Evolutionary conservation across 2,113 vertebrate genomes (phyloP), one percentile per base, ranked within the genome.

Genomic region (Aramus guarauna): DNA sequence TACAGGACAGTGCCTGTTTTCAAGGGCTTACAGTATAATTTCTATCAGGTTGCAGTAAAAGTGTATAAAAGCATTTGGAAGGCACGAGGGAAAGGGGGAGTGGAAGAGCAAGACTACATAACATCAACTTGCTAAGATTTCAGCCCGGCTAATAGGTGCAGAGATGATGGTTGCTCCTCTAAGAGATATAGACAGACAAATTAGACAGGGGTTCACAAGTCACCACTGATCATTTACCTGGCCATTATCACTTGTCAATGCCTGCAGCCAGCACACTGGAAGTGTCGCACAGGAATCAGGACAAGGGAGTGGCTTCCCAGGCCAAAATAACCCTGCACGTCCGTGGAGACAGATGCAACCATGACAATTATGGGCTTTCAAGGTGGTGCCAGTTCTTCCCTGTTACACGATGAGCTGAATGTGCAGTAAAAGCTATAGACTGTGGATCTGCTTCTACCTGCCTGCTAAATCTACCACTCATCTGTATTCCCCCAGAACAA

Each of bases 101-200:
- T 5, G 39, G 45, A 56, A 34, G 20, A 60, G 27, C 27, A 69
- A 48, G 45, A 30, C 39, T 39, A 60, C 5, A 3, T 29, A 67
- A 41, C 20, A 37, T 27, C 14, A 64, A 4, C 37, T 32, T 66
- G 67, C 30, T 48, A 56, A 53, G 73, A 72, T 43, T 89, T 80
- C 85, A 86, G 67, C 36, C 11, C 0, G 0, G 41, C 34, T 92
- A 75, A 76, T 34, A 86, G 58, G 27, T 73, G 59, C 37, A 68
- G 77, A 87, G 90, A 81, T 92, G 80, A 92, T 76, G 74, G 80
- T 55, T 85, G 52, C 45, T 92, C 56, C 71, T 94, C 85, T 88
- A 80, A 91, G 80, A 81, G 68, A 62, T 84, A 94, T 37, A 92
- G 85, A 89, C 47, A 89, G 81, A 67, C 36, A 85, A 69, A 91